phyloP scores from a whole-genome alignment of 2,797 vertebrate species.

The Sebastes nivosus region DNA sequence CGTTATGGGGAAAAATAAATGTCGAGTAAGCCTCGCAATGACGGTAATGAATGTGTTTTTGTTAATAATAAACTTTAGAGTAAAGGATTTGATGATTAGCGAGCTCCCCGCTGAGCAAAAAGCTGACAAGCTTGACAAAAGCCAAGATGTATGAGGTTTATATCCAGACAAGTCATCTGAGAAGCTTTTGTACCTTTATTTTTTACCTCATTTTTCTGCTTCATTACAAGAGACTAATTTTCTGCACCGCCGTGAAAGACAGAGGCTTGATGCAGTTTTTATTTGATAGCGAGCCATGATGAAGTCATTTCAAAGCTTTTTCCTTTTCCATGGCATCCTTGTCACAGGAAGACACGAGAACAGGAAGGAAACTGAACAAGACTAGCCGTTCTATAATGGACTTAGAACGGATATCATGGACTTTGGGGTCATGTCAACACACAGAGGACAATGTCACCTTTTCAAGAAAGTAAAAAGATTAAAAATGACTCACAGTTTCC shows the following conservation, averaged over 20 bases:
- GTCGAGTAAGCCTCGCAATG: not conserved
- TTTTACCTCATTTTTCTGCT: conserved; percentile 21
- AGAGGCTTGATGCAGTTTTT: conserved; percentile 36
- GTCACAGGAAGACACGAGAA: conserved; percentile 7
- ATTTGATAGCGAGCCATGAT: conserved; percentile 35
- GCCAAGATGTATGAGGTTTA: conserved; percentile 23
- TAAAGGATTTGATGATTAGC: conserved; percentile 40
- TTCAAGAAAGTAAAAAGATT: conserved; percentile 14
- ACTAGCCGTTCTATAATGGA: conserved; percentile 19
- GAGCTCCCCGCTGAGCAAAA: conserved; percentile 20
- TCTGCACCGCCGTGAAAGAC: conserved; percentile 25
- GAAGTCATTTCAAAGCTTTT: conserved; percentile 32
- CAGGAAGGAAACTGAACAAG: not conserved
- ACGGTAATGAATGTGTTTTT: conserved; percentile 32
- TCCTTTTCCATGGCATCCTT: conserved; percentile 6
- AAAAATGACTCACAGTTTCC: not conserved
- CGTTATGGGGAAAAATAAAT: conserved; percentile 18
- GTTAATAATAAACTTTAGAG: conserved; percentile 30
- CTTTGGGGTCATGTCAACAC: not conserved
- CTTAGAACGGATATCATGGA: conserved; percentile 4
- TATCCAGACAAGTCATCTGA: conserved; percentile 11
- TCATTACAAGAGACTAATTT: conserved; percentile 46
- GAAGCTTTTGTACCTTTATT: conserved; percentile 17
- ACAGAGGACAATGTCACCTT: conserved; percentile 30
- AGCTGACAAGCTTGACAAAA: conserved; percentile 45